phyloP scores from a whole-genome alignment of 1,140 invertebrate genomes.

The Temnothorax nylanderi region DNA sequence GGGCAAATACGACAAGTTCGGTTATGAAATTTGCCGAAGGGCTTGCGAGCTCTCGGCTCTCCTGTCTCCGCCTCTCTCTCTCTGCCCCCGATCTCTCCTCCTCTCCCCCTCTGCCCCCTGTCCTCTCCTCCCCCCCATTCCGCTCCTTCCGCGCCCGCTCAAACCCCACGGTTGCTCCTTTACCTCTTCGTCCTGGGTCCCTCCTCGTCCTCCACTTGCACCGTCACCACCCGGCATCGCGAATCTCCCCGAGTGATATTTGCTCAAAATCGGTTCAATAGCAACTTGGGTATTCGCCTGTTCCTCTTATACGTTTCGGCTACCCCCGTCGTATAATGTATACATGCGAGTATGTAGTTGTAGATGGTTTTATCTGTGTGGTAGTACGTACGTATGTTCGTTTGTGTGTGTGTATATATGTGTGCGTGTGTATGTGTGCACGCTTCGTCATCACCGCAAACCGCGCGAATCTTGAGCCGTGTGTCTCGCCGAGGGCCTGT shows the following conservation, averaged over 20 bases:
- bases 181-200: conserved; percentile 68
- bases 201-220: conserved; percentile 68
- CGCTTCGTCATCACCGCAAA: conserved; percentile 52
- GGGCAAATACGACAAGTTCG: conserved; percentile 86
- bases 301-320: conserved; percentile 83
- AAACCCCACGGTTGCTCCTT: conserved; percentile 63
- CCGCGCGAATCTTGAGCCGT: conserved; percentile 30
- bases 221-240: conserved; percentile 73
- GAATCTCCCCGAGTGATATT: conserved; percentile 84
- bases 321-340: conserved; percentile 66
- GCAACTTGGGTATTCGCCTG: conserved; percentile 85
- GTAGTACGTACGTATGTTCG: background rate
- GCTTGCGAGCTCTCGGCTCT: conserved; percentile 83
- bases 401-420: background rate
- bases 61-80: conserved; percentile 58
- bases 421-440: background rate
- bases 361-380: background rate
- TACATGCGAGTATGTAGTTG: conserved; percentile 41
- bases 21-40: conserved; percentile 87
- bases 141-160: conserved; percentile 40
- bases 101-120: conserved; percentile 22
- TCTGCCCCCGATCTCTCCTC: conserved; percentile 12
- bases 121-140: conserved; percentile 57
- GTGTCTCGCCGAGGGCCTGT: conserved; percentile 24
- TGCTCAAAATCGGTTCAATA: conserved; percentile 86